Evolutionary conservation across 2,888 invertebrate species (phyloP).

Genomic region (Macropis europaea): DNA sequence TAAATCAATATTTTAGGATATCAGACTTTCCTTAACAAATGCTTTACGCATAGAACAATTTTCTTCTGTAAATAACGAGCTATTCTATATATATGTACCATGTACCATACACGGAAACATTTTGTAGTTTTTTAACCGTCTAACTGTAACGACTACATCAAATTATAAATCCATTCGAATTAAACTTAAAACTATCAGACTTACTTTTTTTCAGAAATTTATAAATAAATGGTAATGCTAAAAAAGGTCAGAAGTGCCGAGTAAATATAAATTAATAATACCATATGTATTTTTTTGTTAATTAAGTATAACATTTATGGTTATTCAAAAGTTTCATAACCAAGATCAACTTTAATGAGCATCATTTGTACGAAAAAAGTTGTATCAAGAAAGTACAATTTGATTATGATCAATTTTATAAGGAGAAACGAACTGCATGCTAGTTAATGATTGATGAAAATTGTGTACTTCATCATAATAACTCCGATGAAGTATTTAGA

Average conservation of each 20-base stretch:
- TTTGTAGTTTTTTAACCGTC: constrained; percentile 40
- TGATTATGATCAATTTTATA: constrained; percentile 29
- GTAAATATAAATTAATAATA: constrained; percentile 13
- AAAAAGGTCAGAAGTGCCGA: neutral
- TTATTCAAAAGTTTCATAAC: constrained; percentile 6
- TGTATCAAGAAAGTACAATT: constrained; percentile 3
- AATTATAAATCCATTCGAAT: constrained; percentile 45
- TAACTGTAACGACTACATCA: constrained; percentile 31
- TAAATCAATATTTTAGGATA: constrained; percentile 53
- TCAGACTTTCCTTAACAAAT: constrained; percentile 60
- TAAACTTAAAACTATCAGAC: constrained; percentile 65
- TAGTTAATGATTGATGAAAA: constrained; percentile 33
- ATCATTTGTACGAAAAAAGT: neutral
- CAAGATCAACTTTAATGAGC: neutral
- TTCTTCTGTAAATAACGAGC: constrained; percentile 36
- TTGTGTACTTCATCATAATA: neutral
- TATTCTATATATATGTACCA: constrained; percentile 33
- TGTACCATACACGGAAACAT: constrained; percentile 28
- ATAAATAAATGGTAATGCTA: constrained; percentile 53
- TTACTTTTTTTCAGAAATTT: constrained; percentile 48
- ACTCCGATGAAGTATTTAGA: constrained; percentile 46
- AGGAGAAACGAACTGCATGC: constrained; percentile 18
- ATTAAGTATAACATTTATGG: neutral
- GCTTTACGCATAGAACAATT: constrained; percentile 41
- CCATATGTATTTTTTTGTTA: constrained; percentile 7